These are phyloP conservation scores for Noctua janthina DNA, from an alignment of 2,888 invertebrate species.

Conservation along the genomic window DNA sequence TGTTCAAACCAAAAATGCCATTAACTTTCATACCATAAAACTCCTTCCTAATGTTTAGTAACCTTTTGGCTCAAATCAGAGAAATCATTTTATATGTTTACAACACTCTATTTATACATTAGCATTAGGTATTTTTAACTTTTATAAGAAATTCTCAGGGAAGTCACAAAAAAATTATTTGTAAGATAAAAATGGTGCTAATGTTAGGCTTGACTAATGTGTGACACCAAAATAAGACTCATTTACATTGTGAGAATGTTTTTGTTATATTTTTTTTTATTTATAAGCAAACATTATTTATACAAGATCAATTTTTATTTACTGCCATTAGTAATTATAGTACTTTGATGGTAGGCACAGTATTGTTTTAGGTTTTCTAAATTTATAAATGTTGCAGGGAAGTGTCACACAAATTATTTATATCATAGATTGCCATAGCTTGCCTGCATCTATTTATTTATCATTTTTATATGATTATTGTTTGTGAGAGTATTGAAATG, in stretches of 20 bases:
- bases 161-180: conserved; percentile 90
- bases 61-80: conserved; percentile 89
- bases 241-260: conserved; percentile 88
- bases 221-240: conserved; percentile 90
- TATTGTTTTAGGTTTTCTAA: conserved; percentile 79
- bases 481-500: conserved; percentile 87
- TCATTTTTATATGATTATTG: conserved; percentile 85
- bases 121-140: conserved; percentile 90
- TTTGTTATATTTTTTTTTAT: conserved; percentile 88
- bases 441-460: conserved; percentile 90
- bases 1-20: conserved; percentile 90
- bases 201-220: conserved; percentile 89
- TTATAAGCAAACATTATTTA: conserved; percentile 89
- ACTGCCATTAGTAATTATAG: conserved; percentile 89
- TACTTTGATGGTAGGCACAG: conserved; percentile 81
- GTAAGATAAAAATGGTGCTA: conserved; percentile 89
- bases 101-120: conserved; percentile 88
- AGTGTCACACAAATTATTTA: conserved; percentile 88
- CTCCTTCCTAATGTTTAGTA: conserved; percentile 81
- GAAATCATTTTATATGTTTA: conserved; percentile 85
- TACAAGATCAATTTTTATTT: conserved; percentile 86
- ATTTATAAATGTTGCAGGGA: conserved; percentile 87
- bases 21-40: conserved; percentile 86
- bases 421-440: conserved; percentile 89
- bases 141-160: conserved; percentile 89